Base-by-base conservation (phyloP, 2,888 invertebrate species). In the Drosophila birchii region DNA sequence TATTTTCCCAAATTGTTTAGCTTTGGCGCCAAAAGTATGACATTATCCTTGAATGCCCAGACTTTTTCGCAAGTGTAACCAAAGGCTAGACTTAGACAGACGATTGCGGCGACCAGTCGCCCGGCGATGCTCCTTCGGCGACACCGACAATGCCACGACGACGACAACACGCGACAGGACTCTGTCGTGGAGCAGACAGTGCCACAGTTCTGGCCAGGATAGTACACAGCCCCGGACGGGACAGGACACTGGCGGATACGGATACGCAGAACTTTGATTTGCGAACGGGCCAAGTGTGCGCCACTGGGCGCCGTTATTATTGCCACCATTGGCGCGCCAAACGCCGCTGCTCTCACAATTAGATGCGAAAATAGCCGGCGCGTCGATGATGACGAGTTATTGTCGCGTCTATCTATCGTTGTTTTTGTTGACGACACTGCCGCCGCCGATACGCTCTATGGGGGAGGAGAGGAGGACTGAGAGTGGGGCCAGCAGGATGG, bases 271-370 rank as follows among this genome's bases (percentile, higher is more conserved):
- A 72, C 88, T 89, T 76, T 85, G 85, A 89, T 89, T 88, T 85
- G 73, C 75, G 70, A 64, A 62, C 68, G 58, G 66, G 81, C 78
- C 61, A 60, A 75, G 75, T 49, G 75, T 60, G 57, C 63, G 79
- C 64, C 56, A 64, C 81, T 75, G 80, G 89, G 83, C 86, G 86
- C 86, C 89, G 71, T 39, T 57, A 83, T 83, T 89, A 83, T 88
- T 86, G 79, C 78, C 86, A 76, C 86, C 83, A 86, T 77, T 83
- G 89, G 79, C 89, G 88, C 88, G 90, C 80, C 89, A 82, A 88
- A 85, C 86, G 86, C 72, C 78, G 78, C 76, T 79, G 80, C 58
- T 82, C 67, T 78, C 61, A 69, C 76, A 88, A 88, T 88, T 89
- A 85, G 85, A 87, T 78, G 70, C 69, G 68, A 76, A 75, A 79